Percentiles rank a stretch among this genome's conserved stretches.
phyloP scores from a whole-genome alignment of 2,888 invertebrate species.

The Melieria crassipennis region DNA sequence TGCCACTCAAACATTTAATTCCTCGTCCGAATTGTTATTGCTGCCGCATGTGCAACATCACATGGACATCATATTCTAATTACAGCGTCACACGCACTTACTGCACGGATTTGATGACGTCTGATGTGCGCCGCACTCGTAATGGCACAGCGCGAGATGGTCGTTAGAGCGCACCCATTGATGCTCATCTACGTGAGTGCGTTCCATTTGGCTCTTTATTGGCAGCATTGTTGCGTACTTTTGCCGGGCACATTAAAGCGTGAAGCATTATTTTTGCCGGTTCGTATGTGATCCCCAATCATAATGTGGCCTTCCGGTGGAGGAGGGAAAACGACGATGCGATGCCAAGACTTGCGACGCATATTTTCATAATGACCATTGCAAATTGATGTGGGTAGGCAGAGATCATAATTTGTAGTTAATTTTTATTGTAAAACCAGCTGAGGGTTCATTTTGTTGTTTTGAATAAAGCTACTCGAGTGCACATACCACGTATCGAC shows the following conservation, averaged over 20 bases:
- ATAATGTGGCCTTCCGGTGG: not conserved
- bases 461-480: too few species aligned
- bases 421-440: too few species aligned
- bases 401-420: not conserved
- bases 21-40: not conserved
- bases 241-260: slow-evolving; percentile 13
- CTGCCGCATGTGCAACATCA: slow-evolving; percentile 8
- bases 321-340: not conserved
- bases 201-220: slow-evolving; percentile 40
- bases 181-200: slow-evolving; percentile 1
- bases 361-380: slow-evolving; percentile 49
- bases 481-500: too few species aligned
- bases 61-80: slow-evolving; percentile 53
- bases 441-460: too few species aligned
- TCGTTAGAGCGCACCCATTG: too few species aligned
- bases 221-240: not conserved
- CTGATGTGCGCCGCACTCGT: slow-evolving; percentile 31
- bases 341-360: not conserved
- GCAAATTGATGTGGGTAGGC: slow-evolving; percentile 53
- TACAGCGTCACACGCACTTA: slow-evolving; percentile 53
- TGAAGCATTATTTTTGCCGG: slow-evolving; percentile 10
- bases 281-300: not conserved
- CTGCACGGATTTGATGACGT: slow-evolving; percentile 50
- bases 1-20: not conserved
- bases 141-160: too few species aligned